Conservation (phyloP, 2,113 vertebrate species). For the Amazona vittata region DNA sequence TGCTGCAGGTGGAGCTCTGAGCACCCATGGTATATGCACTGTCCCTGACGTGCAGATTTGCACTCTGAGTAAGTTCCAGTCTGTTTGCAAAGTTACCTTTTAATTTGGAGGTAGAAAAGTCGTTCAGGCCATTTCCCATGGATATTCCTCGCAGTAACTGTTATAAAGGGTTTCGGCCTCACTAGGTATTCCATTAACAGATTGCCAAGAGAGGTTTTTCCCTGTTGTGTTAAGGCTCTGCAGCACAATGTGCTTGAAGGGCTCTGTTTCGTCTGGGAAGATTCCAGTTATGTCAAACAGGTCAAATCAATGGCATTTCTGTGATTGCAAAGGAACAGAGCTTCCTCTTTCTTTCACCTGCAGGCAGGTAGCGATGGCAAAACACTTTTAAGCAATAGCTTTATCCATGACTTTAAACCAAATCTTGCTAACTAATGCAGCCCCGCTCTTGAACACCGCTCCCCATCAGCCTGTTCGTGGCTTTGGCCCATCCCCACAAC, state of each 20-base stretch:
- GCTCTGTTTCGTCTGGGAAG: neutral
- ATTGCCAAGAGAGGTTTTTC: neutral
- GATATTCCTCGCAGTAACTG: neutral
- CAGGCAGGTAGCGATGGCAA: fast-evolving
- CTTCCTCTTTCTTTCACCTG: neutral
- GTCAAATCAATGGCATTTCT: neutral
- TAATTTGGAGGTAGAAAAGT: neutral
- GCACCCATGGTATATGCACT: neutral
- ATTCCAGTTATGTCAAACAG: neutral
- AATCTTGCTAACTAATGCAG: neutral
- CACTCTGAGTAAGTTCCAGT: neutral
- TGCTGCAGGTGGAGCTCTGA: neutral
- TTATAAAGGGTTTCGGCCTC: neutral
- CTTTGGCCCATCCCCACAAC: fast-evolving
- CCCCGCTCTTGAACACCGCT: neutral
- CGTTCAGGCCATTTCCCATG: neutral
- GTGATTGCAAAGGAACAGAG: neutral
- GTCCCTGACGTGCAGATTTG: neutral
- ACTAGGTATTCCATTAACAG: neutral
- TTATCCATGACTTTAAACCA: neutral
- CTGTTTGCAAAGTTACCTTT: neutral
- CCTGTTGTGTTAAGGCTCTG: neutral
- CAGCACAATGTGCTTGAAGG: neutral
- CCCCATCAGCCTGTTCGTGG: fast-evolving
- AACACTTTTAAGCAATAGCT: neutral